Evolutionary conservation across 2,113 vertebrate species (phyloP).

Genomic region (Rhineura floridana): DNA sequence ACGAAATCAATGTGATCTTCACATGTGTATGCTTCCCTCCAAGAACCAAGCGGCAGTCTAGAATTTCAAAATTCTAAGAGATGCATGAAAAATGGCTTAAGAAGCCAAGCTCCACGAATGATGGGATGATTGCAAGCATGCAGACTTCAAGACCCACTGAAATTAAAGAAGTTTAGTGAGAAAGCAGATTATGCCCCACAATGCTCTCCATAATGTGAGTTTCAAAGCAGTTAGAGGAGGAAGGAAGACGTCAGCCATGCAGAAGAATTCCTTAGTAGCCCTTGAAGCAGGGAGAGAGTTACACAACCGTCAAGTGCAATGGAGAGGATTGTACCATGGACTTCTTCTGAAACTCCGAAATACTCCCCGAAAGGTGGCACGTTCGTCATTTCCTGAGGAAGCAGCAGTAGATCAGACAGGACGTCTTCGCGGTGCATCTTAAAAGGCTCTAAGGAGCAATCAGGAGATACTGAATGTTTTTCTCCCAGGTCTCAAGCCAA

Average conservation of each 20-base stretch:
- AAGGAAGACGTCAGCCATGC: background rate
- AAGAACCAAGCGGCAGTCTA: background rate
- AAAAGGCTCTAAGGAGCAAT: conserved; percentile 67
- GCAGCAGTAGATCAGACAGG: conserved; percentile 54
- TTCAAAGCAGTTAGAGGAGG: background rate
- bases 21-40: background rate
- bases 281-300: background rate
- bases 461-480: background rate
- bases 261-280: conserved; percentile 4
- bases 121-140: background rate
- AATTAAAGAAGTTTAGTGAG: background rate
- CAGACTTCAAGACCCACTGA: background rate
- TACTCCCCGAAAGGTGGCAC: conserved; percentile 48
- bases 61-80: background rate
- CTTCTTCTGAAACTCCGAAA: conserved; percentile 26
- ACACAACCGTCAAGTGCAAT: rapidly evolving
- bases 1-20: background rate
- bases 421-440: conserved; percentile 54
- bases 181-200: background rate
- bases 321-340: conserved; percentile 59
- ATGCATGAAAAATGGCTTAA: background rate
- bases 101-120: background rate
- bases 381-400: conserved; percentile 51
- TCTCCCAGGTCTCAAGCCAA: rapidly evolving
- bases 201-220: background rate